Conservation (phyloP, 1,140 invertebrate genomes). For the Teleopsis dalmanni region DNA sequence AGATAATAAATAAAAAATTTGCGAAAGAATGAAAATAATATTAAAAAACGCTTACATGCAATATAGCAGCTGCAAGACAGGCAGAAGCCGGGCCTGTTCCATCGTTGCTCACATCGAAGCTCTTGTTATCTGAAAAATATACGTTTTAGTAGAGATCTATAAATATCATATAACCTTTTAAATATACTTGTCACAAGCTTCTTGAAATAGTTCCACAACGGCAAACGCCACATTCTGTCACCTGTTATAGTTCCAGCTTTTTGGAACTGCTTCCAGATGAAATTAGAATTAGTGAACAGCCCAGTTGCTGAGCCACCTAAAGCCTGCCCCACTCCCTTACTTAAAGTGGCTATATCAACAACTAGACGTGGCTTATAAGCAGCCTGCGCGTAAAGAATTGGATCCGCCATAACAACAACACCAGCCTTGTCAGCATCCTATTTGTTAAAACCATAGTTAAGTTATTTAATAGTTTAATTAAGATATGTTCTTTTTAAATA, state of each 20-base stretch:
- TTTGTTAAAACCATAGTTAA: conserved; percentile 1
- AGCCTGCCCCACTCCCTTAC: conserved; percentile 43
- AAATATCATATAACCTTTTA: neutral
- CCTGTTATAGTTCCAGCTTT: conserved; percentile 64
- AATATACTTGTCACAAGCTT: conserved; percentile 53
- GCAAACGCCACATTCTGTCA: conserved; percentile 84
- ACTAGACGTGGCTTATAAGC: conserved; percentile 56
- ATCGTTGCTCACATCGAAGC: conserved; percentile 57
- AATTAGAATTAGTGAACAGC: conserved; percentile 65
- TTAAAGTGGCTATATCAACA: conserved; percentile 70
- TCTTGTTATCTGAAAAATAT: conserved; percentile 14
- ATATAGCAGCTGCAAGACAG: conserved; percentile 61
- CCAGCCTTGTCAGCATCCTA: conserved; percentile 91
- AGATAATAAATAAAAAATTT: too few relatives aligned
- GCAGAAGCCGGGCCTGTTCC: conserved; percentile 50
- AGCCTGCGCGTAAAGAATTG: conserved; percentile 68
- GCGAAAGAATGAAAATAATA: too few relatives aligned
- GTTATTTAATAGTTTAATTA: neutral
- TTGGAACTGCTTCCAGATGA: conserved; percentile 57
- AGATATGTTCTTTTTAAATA: neutral
- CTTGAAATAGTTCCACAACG: conserved; percentile 73
- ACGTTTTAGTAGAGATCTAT: neutral
- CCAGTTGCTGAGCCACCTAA: conserved; percentile 70
- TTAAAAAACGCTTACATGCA: conserved; percentile 49
- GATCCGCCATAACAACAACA: conserved; percentile 80